Base-by-base conservation (phyloP, 2,797 vertebrate species). In the Pelobates cultripes region DNA sequence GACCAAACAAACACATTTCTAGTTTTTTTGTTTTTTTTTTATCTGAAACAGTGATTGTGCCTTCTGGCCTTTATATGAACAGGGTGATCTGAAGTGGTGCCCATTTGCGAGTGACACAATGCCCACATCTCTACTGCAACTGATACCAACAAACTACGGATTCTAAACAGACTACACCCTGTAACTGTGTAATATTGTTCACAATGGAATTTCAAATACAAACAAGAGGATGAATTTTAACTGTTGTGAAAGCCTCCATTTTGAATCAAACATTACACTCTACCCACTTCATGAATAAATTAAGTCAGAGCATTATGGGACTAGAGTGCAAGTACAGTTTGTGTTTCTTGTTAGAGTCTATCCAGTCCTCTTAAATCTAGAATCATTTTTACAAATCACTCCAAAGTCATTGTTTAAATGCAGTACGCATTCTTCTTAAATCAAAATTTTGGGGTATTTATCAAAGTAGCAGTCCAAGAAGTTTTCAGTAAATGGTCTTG, bases 131-230 rank as follows among this genome's bases (percentile, higher is more conserved):
- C 97, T 99, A 99, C 96, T 93, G 95, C 93, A 95, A 99, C 96
- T 96, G 96, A 96, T 96, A 99, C 96, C 93, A 97, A 99, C 97
- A 91, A 98, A 98, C 98, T 99, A 99, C 96, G 93, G 96, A 96
- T 94, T 98, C 97, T 98, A 99, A 93, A 94, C 93, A 92, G 96
- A 96, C 95, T 96, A 97, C 97, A 99, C 96, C 96, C 97, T 96
- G 96, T 97, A 96, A 95, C 95, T 96, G 93, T 94, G 95, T 95
- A 96, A 95, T 95, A 95, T 96, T 94, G 92, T 97, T 97, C 96
- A 99, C 96, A 96, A 97, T 96, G 96, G 94, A 96, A 94, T 95
- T 95, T 93, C 94, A 95, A 93, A 95, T 96, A 97, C 96, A 95
- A 96, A 95, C 95, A 95, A 91, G 94, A 94, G 93, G 94, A 95